Conservation (phyloP, 2,797 vertebrate species). For the Leptatherina wallacei region DNA sequence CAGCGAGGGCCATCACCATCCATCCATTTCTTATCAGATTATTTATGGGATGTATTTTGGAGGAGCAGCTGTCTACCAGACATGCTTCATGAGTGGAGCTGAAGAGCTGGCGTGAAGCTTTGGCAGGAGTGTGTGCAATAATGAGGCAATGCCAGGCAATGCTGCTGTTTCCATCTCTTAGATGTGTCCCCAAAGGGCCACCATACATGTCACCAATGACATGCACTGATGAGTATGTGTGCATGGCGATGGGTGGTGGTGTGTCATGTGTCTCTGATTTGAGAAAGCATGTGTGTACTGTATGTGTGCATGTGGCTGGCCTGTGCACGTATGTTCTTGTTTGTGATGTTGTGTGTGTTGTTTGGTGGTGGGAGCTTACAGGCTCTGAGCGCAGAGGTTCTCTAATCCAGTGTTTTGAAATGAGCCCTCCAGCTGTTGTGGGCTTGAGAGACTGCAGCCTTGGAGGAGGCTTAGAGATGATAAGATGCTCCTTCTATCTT, state of each 20-base stretch:
- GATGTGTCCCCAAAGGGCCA: slow-evolving; percentile 51
- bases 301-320: slow-evolving; percentile 4
- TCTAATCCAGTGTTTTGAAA: slow-evolving; percentile 79
- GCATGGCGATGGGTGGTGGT: slow-evolving; percentile 18
- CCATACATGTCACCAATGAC: slow-evolving; percentile 40
- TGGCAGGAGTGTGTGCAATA: slow-evolving; percentile 52
- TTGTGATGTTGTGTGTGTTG: slow-evolving; percentile 30
- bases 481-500: slow-evolving; percentile 67
- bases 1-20: slow-evolving; percentile 8
- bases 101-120: slow-evolving; percentile 36
- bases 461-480: slow-evolving; percentile 64
- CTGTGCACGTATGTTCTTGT: slow-evolving; percentile 5
- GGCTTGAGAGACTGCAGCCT: slow-evolving; percentile 68
- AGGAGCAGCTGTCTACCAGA: slow-evolving; percentile 32
- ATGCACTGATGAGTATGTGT: slow-evolving; percentile 24
- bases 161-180: slow-evolving; percentile 22
- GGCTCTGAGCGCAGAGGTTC: slow-evolving; percentile 61
- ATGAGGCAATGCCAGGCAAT: slow-evolving; percentile 73
- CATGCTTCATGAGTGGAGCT: slow-evolving; percentile 36
- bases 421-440: slow-evolving; percentile 78
- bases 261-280: slow-evolving; percentile 29
- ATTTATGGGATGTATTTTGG: slow-evolving; percentile 29
- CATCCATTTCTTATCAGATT: slow-evolving; percentile 28
- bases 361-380: slow-evolving; percentile 65
- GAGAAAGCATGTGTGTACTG: slow-evolving; percentile 1